phyloP scores from a whole-genome alignment of 1,140 invertebrate genomes.

The Zaprionus taronus region DNA sequence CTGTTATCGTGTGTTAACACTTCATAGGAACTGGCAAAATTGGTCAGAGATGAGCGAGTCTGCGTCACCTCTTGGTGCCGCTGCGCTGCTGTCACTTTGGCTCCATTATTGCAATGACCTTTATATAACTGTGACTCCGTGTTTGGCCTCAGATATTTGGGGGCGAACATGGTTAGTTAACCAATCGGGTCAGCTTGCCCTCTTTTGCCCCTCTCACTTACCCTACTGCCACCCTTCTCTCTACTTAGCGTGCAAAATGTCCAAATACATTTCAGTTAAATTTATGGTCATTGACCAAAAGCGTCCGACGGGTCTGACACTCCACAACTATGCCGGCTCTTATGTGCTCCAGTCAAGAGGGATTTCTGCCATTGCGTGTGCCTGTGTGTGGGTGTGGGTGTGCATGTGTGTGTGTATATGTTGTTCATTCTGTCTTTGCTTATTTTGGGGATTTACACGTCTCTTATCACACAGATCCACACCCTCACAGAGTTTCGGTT shows the following conservation, averaged over 20 bases:
- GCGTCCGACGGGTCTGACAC: slow-evolving; percentile 27
- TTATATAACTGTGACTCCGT: slow-evolving; percentile 51
- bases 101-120: slow-evolving; percentile 79
- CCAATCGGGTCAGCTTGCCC: slow-evolving; percentile 3
- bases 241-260: slow-evolving; percentile 78
- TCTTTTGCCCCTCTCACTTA: slow-evolving; percentile 1
- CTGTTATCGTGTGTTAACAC: slow-evolving; percentile 80
- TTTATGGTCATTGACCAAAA: slow-evolving; percentile 75
- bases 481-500: slow-evolving; percentile 15
- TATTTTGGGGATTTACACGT: slow-evolving; percentile 76
- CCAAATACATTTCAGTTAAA: slow-evolving; percentile 82
- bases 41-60: slow-evolving; percentile 12
- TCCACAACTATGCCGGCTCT: slow-evolving; percentile 31
- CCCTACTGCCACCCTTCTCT: slow-evolving; percentile 4
- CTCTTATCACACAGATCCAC: slow-evolving; percentile 64
- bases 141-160: slow-evolving; percentile 34
- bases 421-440: slow-evolving; percentile 65
- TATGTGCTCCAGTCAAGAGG: slow-evolving; percentile 22
- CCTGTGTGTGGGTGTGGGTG: slow-evolving; percentile 15
- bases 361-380: slow-evolving; percentile 18
- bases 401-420: slow-evolving; percentile 38
- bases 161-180: slow-evolving; percentile 70
- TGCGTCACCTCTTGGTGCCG: slow-evolving; percentile 28
- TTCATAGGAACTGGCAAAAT: slow-evolving; percentile 71
- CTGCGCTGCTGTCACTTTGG: slow-evolving; percentile 26